phyloP scores from a whole-genome alignment of 2,113 vertebrate species.

The Ardeotis arabs region DNA sequence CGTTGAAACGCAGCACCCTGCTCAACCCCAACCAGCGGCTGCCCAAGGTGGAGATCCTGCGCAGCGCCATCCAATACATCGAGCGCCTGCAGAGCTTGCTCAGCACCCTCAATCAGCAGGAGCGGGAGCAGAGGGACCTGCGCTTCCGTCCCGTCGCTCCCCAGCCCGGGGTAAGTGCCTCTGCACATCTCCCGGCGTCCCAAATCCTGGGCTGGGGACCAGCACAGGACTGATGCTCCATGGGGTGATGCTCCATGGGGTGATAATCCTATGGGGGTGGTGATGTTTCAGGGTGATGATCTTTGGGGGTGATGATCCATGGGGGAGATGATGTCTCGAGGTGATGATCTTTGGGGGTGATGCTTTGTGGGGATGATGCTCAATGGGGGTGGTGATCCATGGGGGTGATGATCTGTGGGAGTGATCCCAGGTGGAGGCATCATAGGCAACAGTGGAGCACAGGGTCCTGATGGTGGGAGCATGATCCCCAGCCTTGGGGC shows the following conservation, averaged over 20 bases:
- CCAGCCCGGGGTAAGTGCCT: slow-evolving; percentile 83
- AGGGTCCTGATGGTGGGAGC: background rate
- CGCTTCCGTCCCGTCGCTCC: slow-evolving; percentile 74
- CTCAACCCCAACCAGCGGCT: slow-evolving; percentile 98
- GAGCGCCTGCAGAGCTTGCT: slow-evolving; percentile 94
- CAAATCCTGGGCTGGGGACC: background rate
- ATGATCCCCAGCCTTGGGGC: background rate
- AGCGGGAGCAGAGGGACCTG: slow-evolving; percentile 83
- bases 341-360: too few species aligned
- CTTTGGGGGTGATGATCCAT: background rate
- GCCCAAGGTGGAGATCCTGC: slow-evolving; percentile 98
- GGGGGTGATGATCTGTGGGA: background rate
- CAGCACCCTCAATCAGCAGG: slow-evolving; percentile 95
- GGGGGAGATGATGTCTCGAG: background rate
- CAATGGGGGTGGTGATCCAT: background rate
- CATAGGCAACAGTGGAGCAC: background rate
- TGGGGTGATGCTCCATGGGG: too few species aligned
- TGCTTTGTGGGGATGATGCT: too few species aligned
- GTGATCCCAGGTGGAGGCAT: background rate
- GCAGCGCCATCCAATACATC: slow-evolving; percentile 98
- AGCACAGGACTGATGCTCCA: accelerated
- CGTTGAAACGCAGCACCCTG: slow-evolving; percentile 94
- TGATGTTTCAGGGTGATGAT: background rate
- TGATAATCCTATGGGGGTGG: too few species aligned
- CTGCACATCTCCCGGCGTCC: accelerated